Evolutionary conservation across 2,113 vertebrate species (phyloP).

Genomic region (Regulus satrapa): DNA sequence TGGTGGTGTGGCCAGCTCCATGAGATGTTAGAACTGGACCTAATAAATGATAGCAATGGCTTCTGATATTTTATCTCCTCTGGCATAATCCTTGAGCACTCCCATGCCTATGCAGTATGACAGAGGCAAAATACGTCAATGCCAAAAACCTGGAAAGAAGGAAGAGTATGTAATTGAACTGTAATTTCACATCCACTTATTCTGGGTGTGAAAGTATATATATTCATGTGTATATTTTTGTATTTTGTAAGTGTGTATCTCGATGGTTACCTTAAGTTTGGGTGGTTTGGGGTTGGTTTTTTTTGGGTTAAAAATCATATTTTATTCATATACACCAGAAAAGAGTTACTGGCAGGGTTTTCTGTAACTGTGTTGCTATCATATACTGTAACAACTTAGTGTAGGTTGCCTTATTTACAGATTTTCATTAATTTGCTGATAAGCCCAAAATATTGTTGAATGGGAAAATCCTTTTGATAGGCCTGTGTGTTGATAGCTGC

Average conservation of each 20-base stretch:
- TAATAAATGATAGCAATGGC: neutral
- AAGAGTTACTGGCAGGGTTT: neutral
- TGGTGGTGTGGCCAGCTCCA: neutral
- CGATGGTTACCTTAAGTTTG: neutral
- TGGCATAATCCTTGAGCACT: neutral
- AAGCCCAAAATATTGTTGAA: neutral
- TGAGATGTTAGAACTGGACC: neutral
- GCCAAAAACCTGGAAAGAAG: neutral
- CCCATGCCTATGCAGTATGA: neutral
- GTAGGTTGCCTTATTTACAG: neutral
- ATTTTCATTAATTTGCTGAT: neutral
- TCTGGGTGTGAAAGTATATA: neutral
- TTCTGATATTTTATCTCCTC: neutral
- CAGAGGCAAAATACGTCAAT: neutral
- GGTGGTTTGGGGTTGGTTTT: accelerated
- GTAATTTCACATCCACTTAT: neutral
- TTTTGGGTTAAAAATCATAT: neutral
- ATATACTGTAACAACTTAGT: neutral
- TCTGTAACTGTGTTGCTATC: neutral
- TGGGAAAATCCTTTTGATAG: neutral
- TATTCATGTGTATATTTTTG: neutral
- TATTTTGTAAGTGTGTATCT: neutral
- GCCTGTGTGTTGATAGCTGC: neutral
- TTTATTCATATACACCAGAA: neutral
- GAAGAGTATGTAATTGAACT: neutral